Evolutionary conservation across 1,140 invertebrate species (phyloP), one percentile per base, ranked within the genome.

Genomic region (Gryon sp.): DNA sequence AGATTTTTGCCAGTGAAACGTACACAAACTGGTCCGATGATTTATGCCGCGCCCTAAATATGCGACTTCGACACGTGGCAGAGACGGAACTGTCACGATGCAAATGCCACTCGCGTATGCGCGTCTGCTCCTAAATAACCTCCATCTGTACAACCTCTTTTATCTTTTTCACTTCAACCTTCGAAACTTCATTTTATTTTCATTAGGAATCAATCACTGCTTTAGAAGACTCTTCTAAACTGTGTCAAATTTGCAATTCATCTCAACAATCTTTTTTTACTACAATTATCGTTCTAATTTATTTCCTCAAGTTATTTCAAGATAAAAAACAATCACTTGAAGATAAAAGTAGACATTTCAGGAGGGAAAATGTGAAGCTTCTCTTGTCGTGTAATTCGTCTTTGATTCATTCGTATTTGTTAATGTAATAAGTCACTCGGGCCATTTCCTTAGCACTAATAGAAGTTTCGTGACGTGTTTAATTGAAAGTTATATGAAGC

Each of bases 11-110:
- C n/a, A n/a, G n/a, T n/a, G n/a, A n/a, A n/a, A n/a, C n/a, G n/a
- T n/a, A n/a, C n/a, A n/a, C 38, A 69, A 74, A 79, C 75, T 22
- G 22, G 15, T 63, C 40, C 50, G 69, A 74, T 84, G 82, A 84
- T 84, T 82, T 83, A 82, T 80, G 76, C 22, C 46, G 28, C 22
- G 75, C 18, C 41, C 77, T 65, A 78, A 82, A 82, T 81, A 65
- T 55, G 60, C 43, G 48, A 60, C 45, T 53, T 60, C 28, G 70
- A 79, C 70, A 76, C 55, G 72, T 76, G 63, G 65, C 72, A 55
- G 59, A 57, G 57, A 69, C 66, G 38, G 14, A 76, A 69, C 55
- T 48, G 26, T 41, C 22, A 2, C 19, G 48, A 24, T 24, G 34
- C 16, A 16, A 57, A 45, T 50, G 45, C 60, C n/a, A 45, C 8